A percentile compares a stretch with the other conserved stretches of the same genome.
Conservation (phyloP, 2,888 invertebrate species). For the Alloscopus bannaensis region DNA sequence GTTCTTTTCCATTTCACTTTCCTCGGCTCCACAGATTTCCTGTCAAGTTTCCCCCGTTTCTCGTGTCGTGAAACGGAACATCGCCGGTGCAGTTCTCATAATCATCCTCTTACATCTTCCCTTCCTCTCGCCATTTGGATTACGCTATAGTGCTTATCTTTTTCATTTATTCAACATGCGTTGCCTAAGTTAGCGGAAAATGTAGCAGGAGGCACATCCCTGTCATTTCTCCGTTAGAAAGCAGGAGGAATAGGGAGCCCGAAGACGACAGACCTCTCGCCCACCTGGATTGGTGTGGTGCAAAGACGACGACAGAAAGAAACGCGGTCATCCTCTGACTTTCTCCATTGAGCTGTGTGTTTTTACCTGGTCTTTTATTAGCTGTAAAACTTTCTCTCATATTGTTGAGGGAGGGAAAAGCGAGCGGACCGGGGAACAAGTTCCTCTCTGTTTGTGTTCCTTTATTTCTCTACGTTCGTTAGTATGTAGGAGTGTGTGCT, state of each 20-base stretch:
- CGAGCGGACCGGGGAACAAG: conserved; percentile 29
- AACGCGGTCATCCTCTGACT: conserved; percentile 32
- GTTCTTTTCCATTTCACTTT: conserved; percentile 17
- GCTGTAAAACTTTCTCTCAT: conserved; percentile 58
- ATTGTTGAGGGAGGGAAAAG: conserved; percentile 34
- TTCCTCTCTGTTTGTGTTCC: conserved; percentile 13
- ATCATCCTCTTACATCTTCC: conserved; percentile 36
- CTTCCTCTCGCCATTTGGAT: conserved; percentile 52
- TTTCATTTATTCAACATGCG: conserved; percentile 16
- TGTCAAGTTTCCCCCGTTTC: conserved; percentile 23
- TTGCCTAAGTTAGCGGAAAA: conserved; percentile 28
- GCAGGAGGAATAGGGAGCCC: not conserved
- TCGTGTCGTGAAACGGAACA: conserved; percentile 17
- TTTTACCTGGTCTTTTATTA: conserved; percentile 58
- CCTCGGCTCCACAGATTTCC: not conserved
- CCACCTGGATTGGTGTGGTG: conserved; percentile 16
- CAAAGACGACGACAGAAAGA: not conserved
- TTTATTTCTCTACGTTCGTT: too few relatives aligned
- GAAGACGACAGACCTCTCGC: not conserved
- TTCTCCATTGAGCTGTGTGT: conserved; percentile 21
- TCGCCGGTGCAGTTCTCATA: conserved; percentile 26
- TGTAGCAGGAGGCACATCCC: conserved; percentile 24
- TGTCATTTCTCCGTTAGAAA: conserved; percentile 6
- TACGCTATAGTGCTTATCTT: conserved; percentile 25
- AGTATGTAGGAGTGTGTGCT: too few relatives aligned